Evolutionary conservation across 2,797 vertebrate genomes (phyloP), one percentile per base, ranked within the genome.

Genomic region (Decapterus maruadsi): DNA sequence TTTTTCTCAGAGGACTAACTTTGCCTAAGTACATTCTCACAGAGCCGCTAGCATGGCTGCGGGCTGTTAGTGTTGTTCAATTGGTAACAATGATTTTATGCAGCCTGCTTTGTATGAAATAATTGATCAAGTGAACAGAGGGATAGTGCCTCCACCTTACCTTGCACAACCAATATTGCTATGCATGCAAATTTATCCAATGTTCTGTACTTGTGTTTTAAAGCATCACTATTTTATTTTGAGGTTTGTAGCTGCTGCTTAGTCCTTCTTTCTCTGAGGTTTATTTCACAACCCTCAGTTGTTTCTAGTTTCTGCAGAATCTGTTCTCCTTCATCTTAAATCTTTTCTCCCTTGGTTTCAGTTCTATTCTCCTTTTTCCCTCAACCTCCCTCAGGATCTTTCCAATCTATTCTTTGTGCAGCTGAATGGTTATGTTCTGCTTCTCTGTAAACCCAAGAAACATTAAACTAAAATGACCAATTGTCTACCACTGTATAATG

Each of bases 381-480:
- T 56, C 4, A 3, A n/a, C 4, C 29, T 20, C 36, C 51, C 20
- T 64, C 22, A 16, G 12, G 36, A 57, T 54, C 20, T 42, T 34
- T 60, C 2, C 29, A 20, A 4, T 43, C 12, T 11, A 55, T 46
- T 53, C 57, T 3, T 54, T 29, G 11, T 53, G 26, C 43, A 16
- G 2, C 3, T 63, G 26, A 53, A 46, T 45, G 14, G 19, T 22
- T 22, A 8, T 57, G 17, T 55, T 61, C 29, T n/a, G 12, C 31
- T n/a, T 53, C 45, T 78, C 22, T 36, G n/a, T 50, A 53, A 65
- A 58, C 13, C 55, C 29, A 55, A 63, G 46, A 61, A 22, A 10
- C 68, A 66, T 62, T 70, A 45, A 72, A 69, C 45, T 48, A 53
- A 68, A 72, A 64, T 64, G 22, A 34, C 43, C 2, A 22, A 46